Percentiles rank a stretch among this genome's conserved stretches.
Conservation (phyloP, 2,797 vertebrate genomes). For the Coluber constrictor region DNA sequence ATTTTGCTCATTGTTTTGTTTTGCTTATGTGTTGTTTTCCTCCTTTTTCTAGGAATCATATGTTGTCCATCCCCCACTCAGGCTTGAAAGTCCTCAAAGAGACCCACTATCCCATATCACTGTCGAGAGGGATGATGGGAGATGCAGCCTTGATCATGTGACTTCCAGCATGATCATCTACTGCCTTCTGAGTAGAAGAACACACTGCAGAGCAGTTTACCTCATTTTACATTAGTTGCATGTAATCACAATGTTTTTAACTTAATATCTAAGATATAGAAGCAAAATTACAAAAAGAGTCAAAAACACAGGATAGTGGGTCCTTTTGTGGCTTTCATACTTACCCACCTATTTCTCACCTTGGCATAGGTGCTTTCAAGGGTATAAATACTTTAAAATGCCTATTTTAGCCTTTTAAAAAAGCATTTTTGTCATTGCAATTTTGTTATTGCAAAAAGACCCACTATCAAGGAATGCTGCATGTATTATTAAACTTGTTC, state of each 20-base stretch:
- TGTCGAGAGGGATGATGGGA: constrained; percentile 93
- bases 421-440: constrained; percentile 73
- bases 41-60: constrained; percentile 99
- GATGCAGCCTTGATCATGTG: constrained; percentile 95
- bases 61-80: constrained; percentile 99
- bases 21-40: constrained; percentile 98
- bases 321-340: constrained; percentile 99
- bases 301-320: constrained; percentile 92
- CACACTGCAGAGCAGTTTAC: constrained; percentile 87
- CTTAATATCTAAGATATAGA: constrained; percentile 70
- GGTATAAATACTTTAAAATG: constrained; percentile 69
- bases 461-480: constrained; percentile 86
- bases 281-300: constrained; percentile 70
- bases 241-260: constrained; percentile 75
- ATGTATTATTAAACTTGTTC: constrained; percentile 77
- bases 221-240: constrained; percentile 85
- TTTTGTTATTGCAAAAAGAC: constrained; percentile 85
- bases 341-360: constrained; percentile 76
- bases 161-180: constrained; percentile 90
- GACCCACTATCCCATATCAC: constrained; percentile 99
- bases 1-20: constrained; percentile 89
- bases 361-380: constrained; percentile 73
- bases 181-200: constrained; percentile 98
- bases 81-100: constrained; percentile 99
- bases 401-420: constrained; percentile 70